Evolutionary conservation across 2,797 vertebrate genomes (phyloP), one percentile per base, ranked within the genome.

Genomic region (Falco cherrug): DNA sequence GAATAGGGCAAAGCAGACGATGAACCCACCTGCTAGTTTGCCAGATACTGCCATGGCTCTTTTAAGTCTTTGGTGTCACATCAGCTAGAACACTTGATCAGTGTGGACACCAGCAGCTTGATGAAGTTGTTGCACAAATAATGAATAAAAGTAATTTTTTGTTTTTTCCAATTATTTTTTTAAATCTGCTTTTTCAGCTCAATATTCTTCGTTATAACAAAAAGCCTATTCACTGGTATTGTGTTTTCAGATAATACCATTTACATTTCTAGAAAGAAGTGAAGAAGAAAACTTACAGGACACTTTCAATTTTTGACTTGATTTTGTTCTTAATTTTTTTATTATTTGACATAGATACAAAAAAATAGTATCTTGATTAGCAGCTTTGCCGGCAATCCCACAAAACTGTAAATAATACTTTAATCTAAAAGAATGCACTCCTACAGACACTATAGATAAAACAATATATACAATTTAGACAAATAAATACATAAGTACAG

Each of bases 401-500:
- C 97, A 97, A 97, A 98, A 98, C 97, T 97, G 97, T 97, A 98
- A 97, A 94, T 97, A 97, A 97, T 97, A 97, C 97, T 97, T 97
- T 96, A 97, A 97, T 98, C 97, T 98, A 95, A 97, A 98, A 98
- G 97, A 98, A 97, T 97, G 97, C 98, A 98, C 98, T 98, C 95
- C 96, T 97, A 98, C 98, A 96, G 98, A 98, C 98, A 98, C 97
- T 82, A 97, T 96, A 97, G 97, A 95, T 78, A 95, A 98, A 98
- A 98, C 96, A 95, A 89, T 98, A 98, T 98, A 93, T 98, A 98
- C 98, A 98, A 57, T 98, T 98, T 97, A 97, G 96, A 98, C 98
- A 98, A 98, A 98, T 98, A 98, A 98, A 98, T 98, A 98, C 97
- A 98, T 98, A 98, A 97, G 97, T 98, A 98, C 97, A 98, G 95